Percentiles rank a stretch among this genome's conserved stretches.
These are phyloP conservation scores for Trachymyrmex septentrionalis DNA, from an alignment of 1,140 invertebrate species.

Conservation along the genomic window DNA sequence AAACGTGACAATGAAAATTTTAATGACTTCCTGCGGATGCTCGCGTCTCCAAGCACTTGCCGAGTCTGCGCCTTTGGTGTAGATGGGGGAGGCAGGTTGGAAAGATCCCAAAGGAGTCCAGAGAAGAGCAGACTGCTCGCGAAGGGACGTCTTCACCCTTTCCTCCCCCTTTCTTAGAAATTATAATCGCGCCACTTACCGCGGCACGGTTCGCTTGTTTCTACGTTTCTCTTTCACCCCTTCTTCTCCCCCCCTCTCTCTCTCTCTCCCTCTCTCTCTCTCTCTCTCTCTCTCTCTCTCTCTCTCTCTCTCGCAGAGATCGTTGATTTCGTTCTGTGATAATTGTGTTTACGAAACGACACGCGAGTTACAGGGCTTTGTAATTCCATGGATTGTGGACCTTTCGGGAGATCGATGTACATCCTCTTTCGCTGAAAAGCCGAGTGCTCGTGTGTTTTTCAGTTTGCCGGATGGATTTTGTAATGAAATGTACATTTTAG, in stretches of 20 bases:
- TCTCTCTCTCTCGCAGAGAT: constrained; percentile 30
- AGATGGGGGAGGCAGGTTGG: background rate
- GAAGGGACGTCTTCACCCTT: constrained; percentile 72
- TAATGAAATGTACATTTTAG: constrained; percentile 8
- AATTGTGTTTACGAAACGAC: constrained; percentile 80
- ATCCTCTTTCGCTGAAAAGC: background rate
- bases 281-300: background rate
- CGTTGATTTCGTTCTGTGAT: constrained; percentile 70
- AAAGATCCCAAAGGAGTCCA: constrained; percentile 37
- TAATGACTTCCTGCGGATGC: constrained; percentile 76
- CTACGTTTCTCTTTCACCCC: constrained; percentile 63
- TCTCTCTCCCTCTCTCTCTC: background rate
- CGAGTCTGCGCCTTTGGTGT: constrained; percentile 60
- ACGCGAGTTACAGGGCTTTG: constrained; percentile 76
- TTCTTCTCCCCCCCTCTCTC: background rate
- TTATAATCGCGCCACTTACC: constrained; percentile 81
- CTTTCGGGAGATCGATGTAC: constrained; percentile 32
- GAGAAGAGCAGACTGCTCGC: constrained; percentile 68
- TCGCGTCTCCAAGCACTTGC: constrained; percentile 68
- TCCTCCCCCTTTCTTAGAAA: constrained; percentile 72
- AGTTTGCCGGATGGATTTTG: constrained; percentile 32
- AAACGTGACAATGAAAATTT: constrained; percentile 73
- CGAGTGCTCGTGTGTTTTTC: background rate
- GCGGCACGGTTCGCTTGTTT: constrained; percentile 64
- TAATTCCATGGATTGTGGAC: constrained; percentile 66